Percentiles rank a stretch among this genome's conserved stretches.
Evolutionary conservation across 2,888 invertebrate species (phyloP).

Genomic region (Drosophila mettleri): DNA sequence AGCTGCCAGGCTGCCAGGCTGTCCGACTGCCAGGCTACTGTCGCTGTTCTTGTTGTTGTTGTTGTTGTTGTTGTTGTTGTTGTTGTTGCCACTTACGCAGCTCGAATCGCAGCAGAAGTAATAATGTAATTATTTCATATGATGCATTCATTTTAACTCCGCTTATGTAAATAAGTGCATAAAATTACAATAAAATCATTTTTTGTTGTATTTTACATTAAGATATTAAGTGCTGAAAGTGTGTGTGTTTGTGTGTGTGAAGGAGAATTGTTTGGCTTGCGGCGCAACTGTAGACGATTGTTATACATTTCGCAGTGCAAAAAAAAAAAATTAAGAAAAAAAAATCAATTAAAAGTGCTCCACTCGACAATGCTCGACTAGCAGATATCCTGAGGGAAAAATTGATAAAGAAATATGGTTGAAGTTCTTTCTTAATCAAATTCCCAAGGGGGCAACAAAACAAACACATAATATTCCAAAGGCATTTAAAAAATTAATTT

Average conservation of each 20-base stretch:
- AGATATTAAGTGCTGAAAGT: conserved; percentile 53
- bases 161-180: conserved; percentile 75
- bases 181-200: conserved; percentile 66
- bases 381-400: not conserved
- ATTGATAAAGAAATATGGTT: rapidly evolving
- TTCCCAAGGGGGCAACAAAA: no score
- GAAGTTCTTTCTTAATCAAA: not conserved
- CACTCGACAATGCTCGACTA: not conserved
- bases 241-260: not conserved
- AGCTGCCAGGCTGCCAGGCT: no score
- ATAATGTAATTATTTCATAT: conserved; percentile 71
- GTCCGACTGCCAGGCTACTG: no score
- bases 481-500: not conserved
- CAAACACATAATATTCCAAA: no score
- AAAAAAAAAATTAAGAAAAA: not conserved
- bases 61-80: conserved; percentile 10
- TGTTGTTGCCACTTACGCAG: conserved; percentile 8
- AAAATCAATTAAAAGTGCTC: not conserved
- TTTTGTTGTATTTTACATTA: conserved; percentile 45
- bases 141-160: conserved; percentile 69
- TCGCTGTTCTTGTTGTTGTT: not conserved
- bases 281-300: conserved; percentile 27
- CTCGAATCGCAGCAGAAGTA: conserved; percentile 50
- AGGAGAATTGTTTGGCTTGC: conserved; percentile 14
- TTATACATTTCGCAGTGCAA: conserved; percentile 30